Evolutionary conservation across 2,888 invertebrate species (phyloP).

Genomic region (Pristionchus mayeri): DNA sequence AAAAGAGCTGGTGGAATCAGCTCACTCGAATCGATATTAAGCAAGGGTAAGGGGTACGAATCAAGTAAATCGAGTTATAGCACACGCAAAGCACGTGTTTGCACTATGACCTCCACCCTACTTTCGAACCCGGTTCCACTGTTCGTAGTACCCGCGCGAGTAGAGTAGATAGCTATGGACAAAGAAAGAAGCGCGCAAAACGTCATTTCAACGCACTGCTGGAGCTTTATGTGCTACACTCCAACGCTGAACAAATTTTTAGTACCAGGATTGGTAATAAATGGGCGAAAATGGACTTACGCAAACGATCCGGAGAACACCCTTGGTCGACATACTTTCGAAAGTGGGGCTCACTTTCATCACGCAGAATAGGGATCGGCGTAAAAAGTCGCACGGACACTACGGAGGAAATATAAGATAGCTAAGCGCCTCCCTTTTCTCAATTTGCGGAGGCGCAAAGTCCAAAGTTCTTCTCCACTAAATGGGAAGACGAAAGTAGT

Average conservation of each 20-base stretch:
- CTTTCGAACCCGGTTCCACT: constrained; percentile 4
- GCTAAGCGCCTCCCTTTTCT: constrained; percentile 1
- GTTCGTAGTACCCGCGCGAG: not conserved
- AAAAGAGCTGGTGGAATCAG: too few relatives aligned
- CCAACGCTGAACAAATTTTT: too few relatives aligned
- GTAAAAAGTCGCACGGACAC: constrained; percentile 17
- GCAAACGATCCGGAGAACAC: constrained; percentile 25
- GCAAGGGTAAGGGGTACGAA: too few relatives aligned
- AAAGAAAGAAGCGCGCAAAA: not conserved
- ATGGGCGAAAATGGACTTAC: constrained; percentile 1
- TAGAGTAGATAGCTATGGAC: not conserved
- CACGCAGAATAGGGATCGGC: not conserved
- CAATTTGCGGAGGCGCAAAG: not conserved
- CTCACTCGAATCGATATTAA: too few relatives aligned
- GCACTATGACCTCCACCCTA: not conserved
- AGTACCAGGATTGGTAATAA: too few relatives aligned
- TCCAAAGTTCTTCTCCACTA: constrained; percentile 28
- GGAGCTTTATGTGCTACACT: not conserved
- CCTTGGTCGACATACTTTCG: constrained; percentile 45
- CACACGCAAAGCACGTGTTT: not conserved
- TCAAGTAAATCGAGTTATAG: not conserved
- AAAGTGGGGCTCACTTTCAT: constrained; percentile 14
- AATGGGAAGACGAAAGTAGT: not conserved
- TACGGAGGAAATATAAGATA: constrained; percentile 3
- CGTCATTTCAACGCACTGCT: not conserved